These are phyloP conservation scores for Scaptomyza montana DNA, from an alignment of 1,140 invertebrate species.

Conservation along the genomic window DNA sequence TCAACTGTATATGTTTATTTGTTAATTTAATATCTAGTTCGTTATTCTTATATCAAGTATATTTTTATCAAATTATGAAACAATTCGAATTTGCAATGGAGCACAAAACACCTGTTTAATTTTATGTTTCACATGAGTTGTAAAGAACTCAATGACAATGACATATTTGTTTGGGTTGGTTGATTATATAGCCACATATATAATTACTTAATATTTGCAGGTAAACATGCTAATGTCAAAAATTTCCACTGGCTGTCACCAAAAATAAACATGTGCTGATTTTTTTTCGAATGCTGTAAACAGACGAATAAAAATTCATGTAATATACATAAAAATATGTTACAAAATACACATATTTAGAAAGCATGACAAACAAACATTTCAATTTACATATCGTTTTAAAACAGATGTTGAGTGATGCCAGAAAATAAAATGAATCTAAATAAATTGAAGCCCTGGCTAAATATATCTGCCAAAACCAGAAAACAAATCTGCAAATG, in stretches of 20 bases:
- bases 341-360: too few species aligned
- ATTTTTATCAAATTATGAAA: not conserved
- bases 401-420: conserved; percentile 21
- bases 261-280: conserved; percentile 15
- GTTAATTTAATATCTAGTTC: not conserved
- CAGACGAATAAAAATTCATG: not conserved
- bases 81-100: not conserved
- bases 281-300: conserved; percentile 7
- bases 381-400: conserved; percentile 22
- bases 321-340: too few species aligned
- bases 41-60: not conserved
- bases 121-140: conserved; percentile 11
- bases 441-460: not conserved
- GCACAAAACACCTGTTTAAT: conserved; percentile 44
- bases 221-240: conserved; percentile 10
- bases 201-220: conserved; percentile 61
- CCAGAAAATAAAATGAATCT: conserved; percentile 3
- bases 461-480: not conserved
- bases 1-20: too few species aligned
- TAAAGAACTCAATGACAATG: conserved; percentile 9
- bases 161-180: not conserved
- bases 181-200: conserved; percentile 27
- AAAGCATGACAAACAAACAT: not conserved
- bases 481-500: not conserved
- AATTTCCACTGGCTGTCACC: conserved; percentile 27